Base-by-base conservation (phyloP, 1,140 invertebrate species). In the Drosophila chauvacae region DNA sequence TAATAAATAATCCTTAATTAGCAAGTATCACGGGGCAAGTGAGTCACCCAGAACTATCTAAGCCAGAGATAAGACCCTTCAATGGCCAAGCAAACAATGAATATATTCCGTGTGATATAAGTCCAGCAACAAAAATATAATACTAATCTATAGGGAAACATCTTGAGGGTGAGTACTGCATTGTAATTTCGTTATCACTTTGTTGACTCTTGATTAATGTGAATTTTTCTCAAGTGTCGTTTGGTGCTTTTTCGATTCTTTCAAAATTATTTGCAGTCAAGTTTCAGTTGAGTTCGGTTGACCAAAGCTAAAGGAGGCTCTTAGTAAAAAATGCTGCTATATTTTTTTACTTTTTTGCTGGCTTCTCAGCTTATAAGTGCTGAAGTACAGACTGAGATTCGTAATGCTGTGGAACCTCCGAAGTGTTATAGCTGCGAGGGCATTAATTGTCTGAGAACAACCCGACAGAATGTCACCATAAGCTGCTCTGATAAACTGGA, bases 381-480 rank as follows among this genome's bases (percentile, higher is more conserved):
- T 7, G 66, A 51, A 14, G 13, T 55, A 16, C 10, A 33, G 16
- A 0, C 7, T 2, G 66, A 30, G 11, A 11, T 16, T 14, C 37
- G 7, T 13, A 74, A 80, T 63, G 48, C 55, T 18, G 51, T 47
- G 2, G 51, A 47, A 4, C 65, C 74, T 4, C 77, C 73, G 0
- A 39, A 62, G 1, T 92, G 91, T 28, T 91, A 85, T 33, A 91
- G 76, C 60, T 92, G 91, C 55, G 63, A 85, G 35, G 91, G 91
- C 30, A 81, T 91, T 9, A 92, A 91, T 55, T 92, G 91, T 10
- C 79, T 80, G 35, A 60, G 88, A 1, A 79, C 77, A 3, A 78
- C 83, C 2, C 51, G 48, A 1, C 59, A 77, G 16, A 75, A 90
- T 77, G 73, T 28, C 3, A 86, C 70, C 1, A 70, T 45, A 3